phyloP scores from a whole-genome alignment of 2,113 vertebrate genomes.

The Phycodurus eques region DNA sequence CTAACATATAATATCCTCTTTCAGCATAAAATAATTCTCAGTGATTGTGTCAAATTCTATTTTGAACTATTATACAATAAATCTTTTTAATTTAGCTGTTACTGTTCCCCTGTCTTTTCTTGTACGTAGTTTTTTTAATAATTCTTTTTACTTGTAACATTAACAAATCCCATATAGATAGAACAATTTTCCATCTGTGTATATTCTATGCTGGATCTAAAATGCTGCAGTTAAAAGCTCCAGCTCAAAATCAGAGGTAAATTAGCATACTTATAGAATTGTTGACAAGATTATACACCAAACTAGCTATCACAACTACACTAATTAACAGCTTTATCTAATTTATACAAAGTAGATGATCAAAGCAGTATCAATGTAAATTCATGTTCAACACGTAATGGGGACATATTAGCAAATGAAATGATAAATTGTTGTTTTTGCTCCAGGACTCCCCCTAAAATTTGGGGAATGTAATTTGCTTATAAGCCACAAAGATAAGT shows the following conservation, averaged over 20 bases:
- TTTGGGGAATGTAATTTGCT: too few species aligned
- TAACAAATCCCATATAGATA: neutral
- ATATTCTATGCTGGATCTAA: neutral
- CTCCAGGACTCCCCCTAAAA: too few species aligned
- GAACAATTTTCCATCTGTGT: neutral
- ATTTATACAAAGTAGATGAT: too few species aligned
- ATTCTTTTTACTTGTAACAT: too few species aligned
- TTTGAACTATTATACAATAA: constrained; percentile 59
- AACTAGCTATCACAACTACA: too few species aligned
- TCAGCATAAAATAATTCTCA: constrained; percentile 48
- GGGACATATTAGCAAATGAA: too few species aligned
- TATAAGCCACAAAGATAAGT: too few species aligned
- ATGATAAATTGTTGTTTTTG: too few species aligned
- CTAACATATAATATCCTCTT: constrained; percentile 40
- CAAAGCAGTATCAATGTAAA: too few species aligned
- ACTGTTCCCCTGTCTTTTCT: neutral
- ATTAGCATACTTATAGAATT: neutral
- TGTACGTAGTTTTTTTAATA: neutral
- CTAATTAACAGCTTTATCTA: too few species aligned
- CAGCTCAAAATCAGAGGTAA: neutral
- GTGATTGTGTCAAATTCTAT: constrained; percentile 62
- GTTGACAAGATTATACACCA: neutral
- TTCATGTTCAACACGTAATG: too few species aligned
- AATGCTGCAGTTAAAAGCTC: neutral
- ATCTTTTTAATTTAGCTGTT: constrained; percentile 42